Percentiles rank a stretch among this genome's conserved stretches.
Conservation (phyloP, 92 coral and sea anemone genomes). For the Phenganax stokvisi region DNA sequence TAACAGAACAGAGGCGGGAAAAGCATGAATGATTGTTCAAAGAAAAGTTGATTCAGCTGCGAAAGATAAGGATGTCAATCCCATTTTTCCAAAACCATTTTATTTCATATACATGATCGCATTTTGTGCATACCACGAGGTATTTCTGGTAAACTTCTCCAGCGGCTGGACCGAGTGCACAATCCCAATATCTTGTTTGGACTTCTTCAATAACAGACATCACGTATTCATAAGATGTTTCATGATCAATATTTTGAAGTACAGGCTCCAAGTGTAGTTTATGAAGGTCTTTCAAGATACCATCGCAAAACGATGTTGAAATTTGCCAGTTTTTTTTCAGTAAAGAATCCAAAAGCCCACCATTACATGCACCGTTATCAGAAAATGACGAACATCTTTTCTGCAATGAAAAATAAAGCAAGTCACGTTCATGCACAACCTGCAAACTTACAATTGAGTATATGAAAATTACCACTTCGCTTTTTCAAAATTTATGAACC, state of each 20-base stretch:
- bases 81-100: no score
- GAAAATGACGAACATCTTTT: slow-evolving; percentile 24
- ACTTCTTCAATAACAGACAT: slow-evolving; percentile 26
- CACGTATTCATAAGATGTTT: slow-evolving; percentile 29
- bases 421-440: background rate
- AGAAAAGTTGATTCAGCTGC: no score
- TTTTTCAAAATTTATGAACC: no score
- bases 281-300: background rate
- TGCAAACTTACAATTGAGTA: background rate
- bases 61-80: no score
- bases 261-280: slow-evolving; percentile 28
- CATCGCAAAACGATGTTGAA: slow-evolving; percentile 14
- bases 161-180: slow-evolving; percentile 35
- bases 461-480: background rate
- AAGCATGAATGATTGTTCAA: no score
- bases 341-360: slow-evolving; percentile 15
- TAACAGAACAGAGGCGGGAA: no score
- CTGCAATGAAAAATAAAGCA: background rate
- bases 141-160: slow-evolving; percentile 14
- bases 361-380: slow-evolving; percentile 18
- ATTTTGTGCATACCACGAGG: background rate
- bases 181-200: slow-evolving; percentile 10
- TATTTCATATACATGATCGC: no score
- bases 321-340: slow-evolving; percentile 28
- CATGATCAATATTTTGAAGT: slow-evolving; percentile 20